Conservation (phyloP, 2,113 vertebrate genomes). For the Hylia prasina region DNA sequence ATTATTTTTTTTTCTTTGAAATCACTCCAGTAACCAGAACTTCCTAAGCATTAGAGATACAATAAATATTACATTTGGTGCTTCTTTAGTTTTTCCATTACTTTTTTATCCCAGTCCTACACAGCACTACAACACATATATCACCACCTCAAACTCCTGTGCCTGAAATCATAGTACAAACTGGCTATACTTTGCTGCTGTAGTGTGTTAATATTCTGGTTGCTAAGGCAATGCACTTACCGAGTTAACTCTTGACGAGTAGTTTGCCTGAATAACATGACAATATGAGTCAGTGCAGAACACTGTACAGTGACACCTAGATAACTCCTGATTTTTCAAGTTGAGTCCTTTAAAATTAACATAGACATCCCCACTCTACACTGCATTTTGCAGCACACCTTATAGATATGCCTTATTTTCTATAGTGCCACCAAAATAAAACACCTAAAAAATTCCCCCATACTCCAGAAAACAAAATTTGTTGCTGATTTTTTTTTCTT, state of each 20-base stretch:
- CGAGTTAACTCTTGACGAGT: not conserved
- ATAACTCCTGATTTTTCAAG: not conserved
- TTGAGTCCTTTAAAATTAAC: not conserved
- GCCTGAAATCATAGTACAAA: not conserved
- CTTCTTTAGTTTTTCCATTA: not conserved
- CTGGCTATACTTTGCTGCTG: not conserved
- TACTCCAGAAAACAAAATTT: not conserved
- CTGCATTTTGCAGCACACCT: not conserved
- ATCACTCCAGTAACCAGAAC: not conserved
- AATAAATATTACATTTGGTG: not conserved
- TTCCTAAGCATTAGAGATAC: not conserved
- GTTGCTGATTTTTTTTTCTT: not conserved
- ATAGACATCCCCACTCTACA: not conserved
- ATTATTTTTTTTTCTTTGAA: not conserved
- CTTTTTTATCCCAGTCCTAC: not conserved
- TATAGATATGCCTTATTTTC: not conserved
- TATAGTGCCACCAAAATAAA: not conserved
- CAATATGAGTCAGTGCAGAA: not conserved
- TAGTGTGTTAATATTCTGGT: conserved; percentile 5
- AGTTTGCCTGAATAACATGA: not conserved
- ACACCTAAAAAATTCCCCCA: not conserved
- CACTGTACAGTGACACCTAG: not conserved
- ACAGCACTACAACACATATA: not conserved
- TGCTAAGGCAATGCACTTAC: not conserved
- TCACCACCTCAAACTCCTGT: not conserved